These are phyloP conservation scores for Pelvicachromis taeniatus DNA, from an alignment of 2,113 vertebrate species.

Conservation along the genomic window DNA sequence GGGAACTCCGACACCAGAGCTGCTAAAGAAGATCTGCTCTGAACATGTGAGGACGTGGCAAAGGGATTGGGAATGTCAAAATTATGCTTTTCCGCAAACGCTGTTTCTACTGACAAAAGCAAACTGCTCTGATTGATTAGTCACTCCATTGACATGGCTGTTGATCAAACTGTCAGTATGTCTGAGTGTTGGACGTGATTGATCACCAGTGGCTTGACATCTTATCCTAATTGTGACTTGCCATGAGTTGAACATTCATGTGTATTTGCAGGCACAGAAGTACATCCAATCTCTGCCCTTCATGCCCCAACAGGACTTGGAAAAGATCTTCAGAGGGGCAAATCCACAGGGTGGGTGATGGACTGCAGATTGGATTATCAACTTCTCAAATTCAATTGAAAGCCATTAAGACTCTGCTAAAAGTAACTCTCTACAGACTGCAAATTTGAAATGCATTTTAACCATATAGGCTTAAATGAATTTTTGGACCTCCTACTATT, in stretches of 20 bases:
- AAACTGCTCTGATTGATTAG: not conserved
- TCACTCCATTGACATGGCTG: not conserved
- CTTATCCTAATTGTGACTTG: not conserved
- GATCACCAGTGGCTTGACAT: not conserved
- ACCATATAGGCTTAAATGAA: not conserved
- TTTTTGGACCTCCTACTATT: fast-evolving
- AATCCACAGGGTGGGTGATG: constrained; percentile 87
- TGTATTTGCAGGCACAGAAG: constrained; percentile 85
- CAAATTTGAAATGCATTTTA: not conserved
- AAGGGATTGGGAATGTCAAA: not conserved
- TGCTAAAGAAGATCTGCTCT: constrained; percentile 94
- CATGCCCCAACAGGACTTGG: constrained; percentile 95
- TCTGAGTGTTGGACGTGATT: not conserved
- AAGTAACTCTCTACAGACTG: not conserved
- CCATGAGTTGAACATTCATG: not conserved
- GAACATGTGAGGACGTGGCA: constrained; percentile 80
- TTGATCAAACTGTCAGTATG: constrained; percentile 11
- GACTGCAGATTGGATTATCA: not conserved
- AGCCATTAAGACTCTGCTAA: not conserved
- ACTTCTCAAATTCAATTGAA: not conserved
- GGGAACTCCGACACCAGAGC: constrained; percentile 90
- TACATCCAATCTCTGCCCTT: constrained; percentile 96
- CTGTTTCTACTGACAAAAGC: not conserved
- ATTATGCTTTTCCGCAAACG: not conserved
- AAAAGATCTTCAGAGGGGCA: constrained; percentile 88